These are phyloP conservation scores for Leptatherina wallacei DNA, from an alignment of 2,797 vertebrate genomes.

Conservation along the genomic window DNA sequence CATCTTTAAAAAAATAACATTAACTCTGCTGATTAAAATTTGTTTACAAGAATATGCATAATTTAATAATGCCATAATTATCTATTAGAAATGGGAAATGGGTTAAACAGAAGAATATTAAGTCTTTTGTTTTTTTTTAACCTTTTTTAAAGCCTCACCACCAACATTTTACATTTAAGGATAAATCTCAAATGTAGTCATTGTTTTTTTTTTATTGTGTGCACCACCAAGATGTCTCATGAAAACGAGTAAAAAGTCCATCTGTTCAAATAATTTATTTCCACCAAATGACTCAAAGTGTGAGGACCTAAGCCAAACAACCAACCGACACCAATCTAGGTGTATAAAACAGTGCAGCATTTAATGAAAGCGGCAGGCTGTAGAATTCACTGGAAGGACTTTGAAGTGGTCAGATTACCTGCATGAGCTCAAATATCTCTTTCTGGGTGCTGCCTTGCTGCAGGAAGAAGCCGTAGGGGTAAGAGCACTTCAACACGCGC, in stretches of 20 bases:
- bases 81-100: not conserved
- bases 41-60: not conserved
- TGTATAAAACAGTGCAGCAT: conserved; percentile 7
- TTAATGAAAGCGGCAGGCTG: conserved; percentile 2
- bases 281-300: not conserved
- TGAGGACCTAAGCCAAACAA: not conserved
- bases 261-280: not conserved
- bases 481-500: conserved; percentile 99
- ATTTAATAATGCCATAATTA: not conserved
- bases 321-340: not conserved
- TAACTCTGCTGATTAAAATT: not conserved
- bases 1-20: no score
- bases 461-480: conserved; percentile 98
- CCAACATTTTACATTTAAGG: not conserved
- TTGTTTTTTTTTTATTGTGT: not conserved
- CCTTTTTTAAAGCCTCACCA: not conserved
- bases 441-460: conserved; percentile 99
- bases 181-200: not conserved
- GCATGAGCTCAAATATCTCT: conserved; percentile 99
- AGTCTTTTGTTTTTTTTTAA: not conserved
- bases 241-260: not conserved
- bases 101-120: not conserved
- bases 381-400: not conserved
- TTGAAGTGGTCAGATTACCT: conserved; percentile 83
- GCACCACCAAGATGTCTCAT: not conserved